Conservation (phyloP, 1,140 invertebrate species). For the Mactra quadrangularis region DNA sequence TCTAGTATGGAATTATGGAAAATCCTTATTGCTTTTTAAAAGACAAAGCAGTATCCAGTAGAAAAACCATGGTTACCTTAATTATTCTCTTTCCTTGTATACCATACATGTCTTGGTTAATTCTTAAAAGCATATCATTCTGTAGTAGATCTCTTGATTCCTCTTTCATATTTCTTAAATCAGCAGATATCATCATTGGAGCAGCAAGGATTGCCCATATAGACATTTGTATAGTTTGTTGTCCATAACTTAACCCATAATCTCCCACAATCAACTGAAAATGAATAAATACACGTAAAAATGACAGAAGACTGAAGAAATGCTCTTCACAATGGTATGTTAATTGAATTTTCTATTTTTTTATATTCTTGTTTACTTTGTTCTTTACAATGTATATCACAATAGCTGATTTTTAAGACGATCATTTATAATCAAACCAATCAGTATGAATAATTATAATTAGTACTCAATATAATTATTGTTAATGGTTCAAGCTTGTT, state of each 20-base stretch:
- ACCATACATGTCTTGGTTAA: slow-evolving; percentile 98
- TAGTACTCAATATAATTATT: no score
- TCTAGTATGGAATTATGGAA: no score
- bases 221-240: slow-evolving; percentile 98
- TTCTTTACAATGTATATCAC: no score
- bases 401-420: no score
- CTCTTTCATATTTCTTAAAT: slow-evolving; percentile 93
- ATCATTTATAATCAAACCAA: no score
- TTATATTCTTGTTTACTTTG: neutral
- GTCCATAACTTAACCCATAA: slow-evolving; percentile 97
- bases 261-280: slow-evolving; percentile 96
- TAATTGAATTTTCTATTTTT: neutral
- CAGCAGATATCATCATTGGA: slow-evolving; percentile 98
- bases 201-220: slow-evolving; percentile 98
- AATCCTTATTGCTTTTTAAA: no score
- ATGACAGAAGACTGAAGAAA: neutral
- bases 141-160: slow-evolving; percentile 96
- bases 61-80: no score
- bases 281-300: neutral
- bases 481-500: no score
- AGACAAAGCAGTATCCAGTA: no score
- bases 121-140: slow-evolving; percentile 96
- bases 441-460: no score
- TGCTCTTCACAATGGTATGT: neutral
- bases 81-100: slow-evolving; percentile 91